These are phyloP conservation scores for Aurelia aurita DNA, from an alignment of 30 jellyfish, hydroid and myxozoan genomes.

Conservation along the genomic window DNA sequence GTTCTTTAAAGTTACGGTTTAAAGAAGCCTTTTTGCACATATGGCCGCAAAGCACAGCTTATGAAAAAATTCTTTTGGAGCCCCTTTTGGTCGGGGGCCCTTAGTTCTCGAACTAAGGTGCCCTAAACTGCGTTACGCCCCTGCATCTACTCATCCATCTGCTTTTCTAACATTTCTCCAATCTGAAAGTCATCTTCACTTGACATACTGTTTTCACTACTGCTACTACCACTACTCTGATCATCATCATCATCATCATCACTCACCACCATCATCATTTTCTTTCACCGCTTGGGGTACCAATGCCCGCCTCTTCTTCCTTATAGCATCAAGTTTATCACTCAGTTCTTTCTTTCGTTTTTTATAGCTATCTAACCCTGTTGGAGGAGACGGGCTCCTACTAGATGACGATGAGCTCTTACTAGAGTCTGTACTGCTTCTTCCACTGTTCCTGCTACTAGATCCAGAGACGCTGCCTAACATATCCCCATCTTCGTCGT, in stretches of 20 bases:
- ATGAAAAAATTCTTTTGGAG: no score
- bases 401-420: conserved; percentile 13
- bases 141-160: conserved; percentile 7
- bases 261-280: neutral
- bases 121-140: no score
- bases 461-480: conserved; percentile 80
- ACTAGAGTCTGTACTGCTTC: conserved; percentile 33
- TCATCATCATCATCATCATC: neutral
- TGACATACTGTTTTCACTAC: conserved; percentile 35
- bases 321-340: conserved; percentile 5
- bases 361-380: neutral
- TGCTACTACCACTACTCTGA: conserved; percentile 31
- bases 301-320: conserved; percentile 34
- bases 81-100: no score
- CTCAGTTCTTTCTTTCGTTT: conserved; percentile 9
- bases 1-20: no score
- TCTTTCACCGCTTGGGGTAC: neutral
- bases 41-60: no score
- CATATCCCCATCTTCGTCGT: conserved; percentile 37
- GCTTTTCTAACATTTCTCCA: conserved; percentile 49
- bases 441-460: conserved; percentile 66
- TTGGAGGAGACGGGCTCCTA: neutral
- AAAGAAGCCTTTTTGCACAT: no score
- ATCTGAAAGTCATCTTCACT: conserved; percentile 49
- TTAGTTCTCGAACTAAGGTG: no score